Conservation (phyloP, 2,888 invertebrate species). For the Brenthis hecate region DNA sequence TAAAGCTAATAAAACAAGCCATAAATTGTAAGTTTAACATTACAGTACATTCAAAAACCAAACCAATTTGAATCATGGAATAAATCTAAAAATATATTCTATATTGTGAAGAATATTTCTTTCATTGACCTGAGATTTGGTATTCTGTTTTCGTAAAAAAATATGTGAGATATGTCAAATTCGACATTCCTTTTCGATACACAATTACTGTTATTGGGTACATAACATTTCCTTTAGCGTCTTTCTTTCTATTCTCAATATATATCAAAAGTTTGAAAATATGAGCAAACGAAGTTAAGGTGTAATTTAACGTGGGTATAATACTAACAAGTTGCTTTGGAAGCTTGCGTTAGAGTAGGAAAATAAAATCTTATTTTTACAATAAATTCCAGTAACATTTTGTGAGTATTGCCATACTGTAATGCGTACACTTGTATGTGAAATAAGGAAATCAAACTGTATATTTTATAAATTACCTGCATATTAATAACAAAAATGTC, state of each 20-base stretch:
- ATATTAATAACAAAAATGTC: too few relatives aligned
- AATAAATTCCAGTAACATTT: neutral
- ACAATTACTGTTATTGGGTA: slow-evolving; percentile 35
- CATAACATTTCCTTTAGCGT: slow-evolving; percentile 5
- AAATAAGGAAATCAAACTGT: too few relatives aligned
- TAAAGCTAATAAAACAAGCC: neutral
- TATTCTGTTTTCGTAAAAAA: slow-evolving; percentile 36
- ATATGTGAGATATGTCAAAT: slow-evolving; percentile 37
- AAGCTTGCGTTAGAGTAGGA: neutral
- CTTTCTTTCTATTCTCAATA: slow-evolving; percentile 6
- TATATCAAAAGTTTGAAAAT: slow-evolving; percentile 5
- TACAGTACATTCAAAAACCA: neutral
- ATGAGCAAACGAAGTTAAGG: neutral
- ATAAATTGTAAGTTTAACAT: too few relatives aligned
- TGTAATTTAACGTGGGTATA: slow-evolving; percentile 9
- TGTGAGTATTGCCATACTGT: too few relatives aligned
- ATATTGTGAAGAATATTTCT: slow-evolving; percentile 1
- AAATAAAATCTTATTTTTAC: neutral
- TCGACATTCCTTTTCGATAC: slow-evolving; percentile 37
- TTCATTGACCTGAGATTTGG: slow-evolving; percentile 17
- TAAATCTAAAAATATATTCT: slow-evolving; percentile 2
- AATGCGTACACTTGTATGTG: too few relatives aligned
- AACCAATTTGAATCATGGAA: slow-evolving; percentile 14
- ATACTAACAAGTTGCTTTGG: slow-evolving; percentile 6
- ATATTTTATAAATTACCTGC: too few relatives aligned